Percentiles rank a stretch among this genome's conserved stretches.
These are phyloP conservation scores for Clunio marinus DNA, from an alignment of 2,888 invertebrate species.

Conservation along the genomic window DNA sequence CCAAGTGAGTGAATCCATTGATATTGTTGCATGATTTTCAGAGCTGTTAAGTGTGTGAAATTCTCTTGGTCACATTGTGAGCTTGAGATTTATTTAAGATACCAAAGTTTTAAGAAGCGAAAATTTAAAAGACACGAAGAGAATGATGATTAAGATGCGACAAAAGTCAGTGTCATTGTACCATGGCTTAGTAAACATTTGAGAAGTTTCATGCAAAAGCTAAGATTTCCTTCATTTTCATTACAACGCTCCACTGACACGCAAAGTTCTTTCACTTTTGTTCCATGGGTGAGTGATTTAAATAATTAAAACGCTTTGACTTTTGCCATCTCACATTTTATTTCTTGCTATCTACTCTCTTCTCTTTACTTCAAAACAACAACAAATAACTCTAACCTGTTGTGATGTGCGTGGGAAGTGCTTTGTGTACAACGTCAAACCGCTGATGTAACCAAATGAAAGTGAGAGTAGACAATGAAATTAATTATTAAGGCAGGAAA, in stretches of 20 bases:
- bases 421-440: neutral
- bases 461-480: constrained; percentile 26
- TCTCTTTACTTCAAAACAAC: neutral
- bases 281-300: neutral
- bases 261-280: no score
- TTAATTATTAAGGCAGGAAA: neutral
- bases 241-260: no score
- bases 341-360: neutral
- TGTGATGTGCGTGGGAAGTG: constrained; percentile 25
- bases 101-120: no score
- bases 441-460: constrained; percentile 33
- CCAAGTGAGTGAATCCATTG: constrained; percentile 6
- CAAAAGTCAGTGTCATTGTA: no score
- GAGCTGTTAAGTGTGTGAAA: neutral
- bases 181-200: no score
- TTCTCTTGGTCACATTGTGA: no score
- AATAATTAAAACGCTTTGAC: neutral
- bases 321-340: no score
- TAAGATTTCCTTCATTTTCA: no score
- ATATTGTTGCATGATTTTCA: neutral
- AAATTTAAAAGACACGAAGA: no score
- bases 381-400: neutral
- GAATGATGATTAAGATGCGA: no score
- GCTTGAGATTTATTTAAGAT: no score
- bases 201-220: no score